Base-by-base conservation (phyloP, 2,888 invertebrate species). In the Byasa hedistus region DNA sequence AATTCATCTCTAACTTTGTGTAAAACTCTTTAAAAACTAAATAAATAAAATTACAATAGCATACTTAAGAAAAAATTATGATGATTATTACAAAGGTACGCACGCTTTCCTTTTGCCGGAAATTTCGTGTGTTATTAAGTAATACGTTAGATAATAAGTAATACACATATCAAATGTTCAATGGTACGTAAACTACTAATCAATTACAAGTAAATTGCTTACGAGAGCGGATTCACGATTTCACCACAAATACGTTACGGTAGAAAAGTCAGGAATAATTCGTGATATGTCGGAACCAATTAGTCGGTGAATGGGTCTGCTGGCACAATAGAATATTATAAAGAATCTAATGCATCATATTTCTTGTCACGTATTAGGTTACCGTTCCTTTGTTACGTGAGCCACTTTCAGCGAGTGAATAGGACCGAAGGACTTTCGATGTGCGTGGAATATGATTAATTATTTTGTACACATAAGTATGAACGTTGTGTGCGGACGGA, bases 381-480 rank as follows among this genome's bases (percentile, higher is more conserved):
- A 89, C 91, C 86, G 89, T 87, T 88, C 86, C 85, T 84, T 89
- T 87, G 87, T 89, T 87, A 89, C 89, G 91, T 87, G 91, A 83
- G 85, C 88, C 84, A 91, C 91, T 90, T 91, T 89, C 88, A 82
- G 89, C 80, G 82, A 85, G 84, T 85, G 86, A 85, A 88, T 84
- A 84, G 86, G 82, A 79, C 78, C 81, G 79, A 80, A 84, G 83
- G 82, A 85, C 80, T 73, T 39, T 74, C 71, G 76, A 79, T 91
- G 90, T 86, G 91, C 80, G 81, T 75, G 70, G 91, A 90, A 91
- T 91, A 83, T 85, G 74, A 88, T 91, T 90, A 89, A 89, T 90
- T 89, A 86, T 80, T 80, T 79, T 77, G 79, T 78, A 81, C 78
- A 80, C 83, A 79, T 82, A 80, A 77, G 82, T 82, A 80, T 79